Evolutionary conservation across 2,797 vertebrate species (phyloP), one percentile per base, ranked within the genome.

Genomic region (Siniperca obscura): DNA sequence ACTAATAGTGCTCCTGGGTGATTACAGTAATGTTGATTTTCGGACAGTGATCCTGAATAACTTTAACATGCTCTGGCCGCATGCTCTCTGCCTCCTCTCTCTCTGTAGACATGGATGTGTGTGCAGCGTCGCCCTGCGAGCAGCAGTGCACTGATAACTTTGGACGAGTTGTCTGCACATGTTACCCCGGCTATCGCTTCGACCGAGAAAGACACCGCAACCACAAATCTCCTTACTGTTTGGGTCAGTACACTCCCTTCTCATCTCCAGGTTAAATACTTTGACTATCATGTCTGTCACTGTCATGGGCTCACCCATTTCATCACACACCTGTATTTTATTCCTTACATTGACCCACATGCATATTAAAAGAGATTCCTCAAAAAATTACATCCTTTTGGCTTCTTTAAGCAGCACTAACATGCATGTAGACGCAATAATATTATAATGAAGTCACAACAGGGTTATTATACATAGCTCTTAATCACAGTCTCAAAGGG

Each of bases 111-210:
- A 89, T 95, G 40, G 96, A 96, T 16, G 95, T 96, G 48, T 96
- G 96, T 17, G 95, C 93, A 1, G 93, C 89, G 0, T 96, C 96
- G 0, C 96, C 95, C n/a, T 96, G 96, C 19, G 96, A 96, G 85
- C 96, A 96, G 90, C 96, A 96, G 90, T 96, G 96, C 74, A 96
- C 95, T 0, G 96, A 96, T 86, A 95, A 96, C 90, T 96, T 96
- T 61, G 96, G 96, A 5, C 91, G 95, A 52, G 95, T 96, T 7
- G 90, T 96, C 69, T 96, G 96, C 89, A 96, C 96, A 0, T 96
- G 96, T 90, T 96, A 95, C 81, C 89, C 93, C 0, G 96, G 96
- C 19, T 96, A 95, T 64, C 95, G 95, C 61, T 96, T 96, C 2
- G 94, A 96, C 87, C 81, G 95, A n/a, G 95, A 95, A 17, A 92